phyloP scores from a whole-genome alignment of 2,113 vertebrate species.

The Gallinago media region DNA sequence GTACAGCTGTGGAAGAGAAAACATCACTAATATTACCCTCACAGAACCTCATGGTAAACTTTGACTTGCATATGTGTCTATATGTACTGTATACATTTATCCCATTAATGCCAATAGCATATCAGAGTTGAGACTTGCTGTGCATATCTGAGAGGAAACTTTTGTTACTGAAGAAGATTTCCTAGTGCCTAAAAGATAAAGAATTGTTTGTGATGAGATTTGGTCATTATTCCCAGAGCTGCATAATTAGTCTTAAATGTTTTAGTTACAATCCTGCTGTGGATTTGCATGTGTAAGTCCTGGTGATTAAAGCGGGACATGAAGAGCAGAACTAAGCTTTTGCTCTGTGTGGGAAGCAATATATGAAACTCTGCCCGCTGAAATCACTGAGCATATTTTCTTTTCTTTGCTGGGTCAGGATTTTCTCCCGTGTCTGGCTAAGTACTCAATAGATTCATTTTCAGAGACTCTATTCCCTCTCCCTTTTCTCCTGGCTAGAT shows the following conservation, averaged over 20 bases:
- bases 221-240: conserved; percentile 24
- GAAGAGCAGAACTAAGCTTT: conserved; percentile 10
- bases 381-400: background rate
- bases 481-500: conserved; percentile 11
- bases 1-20: background rate
- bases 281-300: conserved; percentile 14
- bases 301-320: background rate
- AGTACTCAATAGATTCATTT: conserved; percentile 13
- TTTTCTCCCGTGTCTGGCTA: conserved; percentile 21
- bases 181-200: background rate
- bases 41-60: background rate
- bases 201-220: background rate
- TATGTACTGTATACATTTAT: background rate
- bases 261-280: background rate
- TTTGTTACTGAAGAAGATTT: background rate
- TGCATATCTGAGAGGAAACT: background rate
- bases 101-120: background rate
- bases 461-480: conserved; percentile 10
- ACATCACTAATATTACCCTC: background rate
- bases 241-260: conserved; percentile 28
- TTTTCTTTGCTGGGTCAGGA: conserved; percentile 23
- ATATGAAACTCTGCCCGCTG: background rate
- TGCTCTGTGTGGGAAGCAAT: background rate
- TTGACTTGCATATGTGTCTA: background rate
- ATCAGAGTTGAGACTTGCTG: background rate